Evolutionary conservation across 2,888 invertebrate species (phyloP).

Genomic region (Tachina grossa): DNA sequence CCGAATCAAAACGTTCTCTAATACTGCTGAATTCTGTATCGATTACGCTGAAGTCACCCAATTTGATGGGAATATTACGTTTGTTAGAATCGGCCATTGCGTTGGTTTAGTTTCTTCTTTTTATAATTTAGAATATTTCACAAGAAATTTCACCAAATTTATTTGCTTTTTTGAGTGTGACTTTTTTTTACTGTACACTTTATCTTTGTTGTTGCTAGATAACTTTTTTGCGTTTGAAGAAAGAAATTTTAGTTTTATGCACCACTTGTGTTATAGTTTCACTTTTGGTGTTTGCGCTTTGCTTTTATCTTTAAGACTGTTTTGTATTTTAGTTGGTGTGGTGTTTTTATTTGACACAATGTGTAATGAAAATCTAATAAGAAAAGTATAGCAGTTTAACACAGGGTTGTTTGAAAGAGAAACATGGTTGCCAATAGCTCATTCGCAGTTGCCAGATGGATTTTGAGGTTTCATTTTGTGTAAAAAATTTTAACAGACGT

Average conservation of each 20-base stretch:
- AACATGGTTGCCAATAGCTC: constrained; percentile 16
- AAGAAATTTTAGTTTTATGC: constrained; percentile 46
- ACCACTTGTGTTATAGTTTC: constrained; percentile 61
- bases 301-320: constrained; percentile 72
- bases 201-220: constrained; percentile 54
- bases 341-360: constrained; percentile 70
- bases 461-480: too few relatives aligned
- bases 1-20: constrained; percentile 96
- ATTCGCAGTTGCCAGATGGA: background rate
- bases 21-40: constrained; percentile 98
- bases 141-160: constrained; percentile 56
- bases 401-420: constrained; percentile 35
- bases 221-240: background rate
- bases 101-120: constrained; percentile 58
- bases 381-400: constrained; percentile 50
- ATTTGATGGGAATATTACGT: constrained; percentile 95
- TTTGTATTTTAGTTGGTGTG: constrained; percentile 61
- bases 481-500: too few relatives aligned
- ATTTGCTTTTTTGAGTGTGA: constrained; percentile 17
- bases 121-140: constrained; percentile 56
- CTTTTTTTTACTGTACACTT: constrained; percentile 43
- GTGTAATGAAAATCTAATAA: constrained; percentile 54
- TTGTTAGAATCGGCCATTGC: constrained; percentile 93
- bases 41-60: constrained; percentile 97
- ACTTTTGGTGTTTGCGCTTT: constrained; percentile 33